Evolutionary conservation across 1,140 invertebrate species (phyloP).

Genomic region (Reticulitermes speratus): DNA sequence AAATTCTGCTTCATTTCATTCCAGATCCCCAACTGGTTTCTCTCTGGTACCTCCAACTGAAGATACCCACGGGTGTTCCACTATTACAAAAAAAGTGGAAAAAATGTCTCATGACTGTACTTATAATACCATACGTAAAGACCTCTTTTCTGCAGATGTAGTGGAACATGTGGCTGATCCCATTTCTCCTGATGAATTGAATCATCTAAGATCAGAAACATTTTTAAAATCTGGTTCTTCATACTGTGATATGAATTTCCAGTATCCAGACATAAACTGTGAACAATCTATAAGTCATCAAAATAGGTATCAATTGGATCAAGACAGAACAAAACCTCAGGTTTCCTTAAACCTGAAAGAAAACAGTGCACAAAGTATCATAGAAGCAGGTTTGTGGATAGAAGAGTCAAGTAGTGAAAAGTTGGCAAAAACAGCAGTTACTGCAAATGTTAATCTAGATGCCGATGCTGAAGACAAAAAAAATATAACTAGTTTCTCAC

Average conservation of each 20-base stretch:
- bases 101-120: neutral
- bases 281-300: neutral
- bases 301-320: neutral
- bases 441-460: neutral
- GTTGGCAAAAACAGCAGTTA: neutral
- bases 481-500: neutral
- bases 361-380: slow-evolving; percentile 39
- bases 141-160: neutral
- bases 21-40: neutral
- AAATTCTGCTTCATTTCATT: neutral
- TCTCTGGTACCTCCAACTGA: neutral
- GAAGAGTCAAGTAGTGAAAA: slow-evolving; percentile 33
- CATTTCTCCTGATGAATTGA: neutral
- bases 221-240: neutral
- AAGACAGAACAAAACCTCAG: neutral
- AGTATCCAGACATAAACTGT: neutral
- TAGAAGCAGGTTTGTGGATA: slow-evolving; percentile 45
- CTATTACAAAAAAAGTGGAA: neutral
- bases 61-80: neutral
- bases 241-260: neutral
- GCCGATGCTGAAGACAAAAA: neutral
- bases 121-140: neutral
- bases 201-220: neutral
- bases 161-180: neutral
- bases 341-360: slow-evolving; percentile 33